Conservation (phyloP, 2,113 vertebrate species). For the Alosa alosa region DNA sequence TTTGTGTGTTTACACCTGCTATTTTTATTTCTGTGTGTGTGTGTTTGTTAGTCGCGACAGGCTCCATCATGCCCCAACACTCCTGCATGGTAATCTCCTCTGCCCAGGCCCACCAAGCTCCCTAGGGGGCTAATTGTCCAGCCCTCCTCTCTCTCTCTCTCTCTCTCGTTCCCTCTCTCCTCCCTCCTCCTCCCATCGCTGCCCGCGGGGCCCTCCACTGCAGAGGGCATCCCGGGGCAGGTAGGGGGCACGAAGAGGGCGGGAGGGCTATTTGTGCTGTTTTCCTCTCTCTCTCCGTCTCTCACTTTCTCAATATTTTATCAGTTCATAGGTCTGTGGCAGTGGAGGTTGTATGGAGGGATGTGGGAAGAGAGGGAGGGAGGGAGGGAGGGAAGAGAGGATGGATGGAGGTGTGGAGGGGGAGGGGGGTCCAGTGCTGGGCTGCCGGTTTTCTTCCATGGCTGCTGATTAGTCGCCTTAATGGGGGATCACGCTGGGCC, state of each 20-base stretch:
- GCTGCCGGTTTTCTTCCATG: background rate
- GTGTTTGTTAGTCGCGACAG: background rate
- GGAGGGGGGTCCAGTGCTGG: background rate
- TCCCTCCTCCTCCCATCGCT: constrained; percentile 5
- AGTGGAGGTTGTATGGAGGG: background rate
- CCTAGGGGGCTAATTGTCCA: constrained; percentile 63
- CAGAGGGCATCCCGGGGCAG: background rate
- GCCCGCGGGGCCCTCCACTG: background rate
- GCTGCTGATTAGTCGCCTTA: constrained; percentile 33
- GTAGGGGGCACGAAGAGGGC: background rate
- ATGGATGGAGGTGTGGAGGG: constrained; percentile 2
- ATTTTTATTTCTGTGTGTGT: background rate
- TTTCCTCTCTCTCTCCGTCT: background rate
- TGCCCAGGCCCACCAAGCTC: constrained; percentile 56
- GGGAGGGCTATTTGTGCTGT: background rate
- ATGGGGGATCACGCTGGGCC: constrained; percentile 38
- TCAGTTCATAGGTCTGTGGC: background rate
- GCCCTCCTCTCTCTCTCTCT: constrained; percentile 44
- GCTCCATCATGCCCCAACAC: constrained; percentile 23
- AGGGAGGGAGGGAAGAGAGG: background rate
- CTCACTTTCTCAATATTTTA: background rate
- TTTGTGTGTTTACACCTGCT: constrained; percentile 14
- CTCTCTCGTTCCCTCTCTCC: constrained; percentile 32
- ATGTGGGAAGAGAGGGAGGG: background rate
- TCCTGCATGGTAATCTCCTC: constrained; percentile 42